Percentiles rank a stretch among this genome's conserved stretches.
phyloP scores from a whole-genome alignment of 2,113 vertebrate genomes.

The Aphelocoma coerulescens region DNA sequence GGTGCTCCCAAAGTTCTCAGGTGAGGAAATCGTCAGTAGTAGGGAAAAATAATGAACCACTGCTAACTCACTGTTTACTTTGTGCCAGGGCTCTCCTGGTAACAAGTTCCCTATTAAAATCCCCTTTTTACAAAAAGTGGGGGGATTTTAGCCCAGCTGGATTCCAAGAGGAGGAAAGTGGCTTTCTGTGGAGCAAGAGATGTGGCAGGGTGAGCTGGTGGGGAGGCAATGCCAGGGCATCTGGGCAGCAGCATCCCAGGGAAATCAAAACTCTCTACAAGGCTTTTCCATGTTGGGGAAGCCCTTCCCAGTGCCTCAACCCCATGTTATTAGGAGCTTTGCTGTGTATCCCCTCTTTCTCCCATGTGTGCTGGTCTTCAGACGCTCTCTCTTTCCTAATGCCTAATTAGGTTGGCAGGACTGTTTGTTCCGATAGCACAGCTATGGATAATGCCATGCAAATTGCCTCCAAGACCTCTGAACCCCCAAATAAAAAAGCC shows the following conservation, averaged over 20 bases:
- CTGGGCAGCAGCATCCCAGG: not conserved
- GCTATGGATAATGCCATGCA: conserved; percentile 15
- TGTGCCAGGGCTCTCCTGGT: not conserved
- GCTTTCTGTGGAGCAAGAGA: not conserved
- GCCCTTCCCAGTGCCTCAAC: not conserved
- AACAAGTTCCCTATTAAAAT: not conserved
- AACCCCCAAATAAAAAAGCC: not conserved
- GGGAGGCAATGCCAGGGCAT: not conserved
- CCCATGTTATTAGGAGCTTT: not conserved
- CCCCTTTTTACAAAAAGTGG: not conserved
- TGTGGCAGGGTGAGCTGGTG: not conserved
- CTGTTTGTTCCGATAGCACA: not conserved
- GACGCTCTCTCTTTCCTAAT: not conserved
- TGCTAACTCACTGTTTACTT: not conserved
- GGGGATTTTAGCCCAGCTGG: not conserved
- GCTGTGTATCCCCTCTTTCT: not conserved
- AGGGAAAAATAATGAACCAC: not conserved
- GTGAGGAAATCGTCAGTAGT: not conserved
- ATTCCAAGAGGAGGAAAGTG: not conserved
- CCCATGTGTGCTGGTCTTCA: not conserved
- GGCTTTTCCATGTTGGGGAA: not conserved
- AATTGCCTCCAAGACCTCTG: conserved; percentile 21
- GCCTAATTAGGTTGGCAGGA: not conserved
- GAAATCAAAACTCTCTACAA: not conserved
- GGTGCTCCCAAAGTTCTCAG: not conserved